Evolutionary conservation across 2,888 invertebrate species (phyloP), one percentile per base, ranked within the genome.

Genomic region (Brachylomia viminalis): DNA sequence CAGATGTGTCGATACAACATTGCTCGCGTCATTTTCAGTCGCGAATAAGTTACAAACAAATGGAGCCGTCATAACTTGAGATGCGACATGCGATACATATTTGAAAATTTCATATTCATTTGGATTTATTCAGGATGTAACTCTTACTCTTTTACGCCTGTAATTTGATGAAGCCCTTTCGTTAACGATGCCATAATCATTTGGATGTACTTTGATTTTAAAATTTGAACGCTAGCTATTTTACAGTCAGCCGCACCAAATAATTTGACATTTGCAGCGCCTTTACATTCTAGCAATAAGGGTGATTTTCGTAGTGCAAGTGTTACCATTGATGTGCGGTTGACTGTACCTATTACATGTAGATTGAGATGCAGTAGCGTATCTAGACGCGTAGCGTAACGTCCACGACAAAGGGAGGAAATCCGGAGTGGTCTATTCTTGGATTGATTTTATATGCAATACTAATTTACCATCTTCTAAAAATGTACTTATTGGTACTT

Each of bases 1-100:
- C 42, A 73, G 71, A 33, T 76, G 71, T 67, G 27, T 54, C 42
- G 64, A 65, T 70, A 33, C 54, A 65, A 33, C 54, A 65, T 74
- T 47, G 68, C n/a, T 75, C 64, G 61, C 59, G 47, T 72, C 65
- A 62, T 58, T 68, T n/a, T 68, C 20, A 30, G 30, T 75, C 33
- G 75, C 69, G 13, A 70, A 42, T 56, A 49, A 58, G 33, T 58
- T 64, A 45, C 30, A 42, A 65, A 76, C 17, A 67, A 23, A 56
- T 49, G 20, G 6, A 56, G 38, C 8, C 42, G 15, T 76, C 30
- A n/a, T 47, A 27, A 62, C 0, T 20, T 33, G 49, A 75, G 54
- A 62, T 54, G 59, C 30, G 33, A 11, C 38, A 49, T 30, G 17
- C 42, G 47, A 17, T 47, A 47, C 6, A 23, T 64, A 64, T 30